Evolutionary conservation across 1,140 invertebrate genomes (phyloP).

Genomic region (Sitophilus oryzae): DNA sequence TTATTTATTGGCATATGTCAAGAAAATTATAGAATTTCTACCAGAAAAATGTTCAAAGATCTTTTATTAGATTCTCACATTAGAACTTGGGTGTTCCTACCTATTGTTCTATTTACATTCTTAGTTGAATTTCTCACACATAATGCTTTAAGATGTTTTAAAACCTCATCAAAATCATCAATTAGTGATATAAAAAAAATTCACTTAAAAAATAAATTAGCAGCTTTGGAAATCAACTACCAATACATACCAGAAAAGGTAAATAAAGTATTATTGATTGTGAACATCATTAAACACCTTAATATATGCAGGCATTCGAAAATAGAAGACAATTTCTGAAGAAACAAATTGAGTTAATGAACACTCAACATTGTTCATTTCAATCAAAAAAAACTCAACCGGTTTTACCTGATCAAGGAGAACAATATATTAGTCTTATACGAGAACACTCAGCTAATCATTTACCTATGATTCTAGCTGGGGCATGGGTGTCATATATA

Average conservation of each 20-base stretch:
- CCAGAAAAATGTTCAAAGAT: slow-evolving; percentile 49
- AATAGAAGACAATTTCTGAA: slow-evolving; percentile 93
- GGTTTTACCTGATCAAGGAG: slow-evolving; percentile 84
- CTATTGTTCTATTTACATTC: slow-evolving; percentile 95
- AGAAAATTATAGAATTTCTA: no score
- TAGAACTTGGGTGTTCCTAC: slow-evolving; percentile 93
- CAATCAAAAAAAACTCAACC: slow-evolving; percentile 57
- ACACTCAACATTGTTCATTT: slow-evolving; percentile 67
- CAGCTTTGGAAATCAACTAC: slow-evolving; percentile 89
- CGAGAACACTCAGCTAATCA: slow-evolving; percentile 97
- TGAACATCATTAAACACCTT: background rate
- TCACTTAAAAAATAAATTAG: slow-evolving; percentile 60
- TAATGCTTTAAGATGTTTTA: slow-evolving; percentile 88
- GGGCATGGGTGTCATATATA: slow-evolving; percentile 99
- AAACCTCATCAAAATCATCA: slow-evolving; percentile 93
- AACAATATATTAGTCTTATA: slow-evolving; percentile 96
- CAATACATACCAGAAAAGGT: slow-evolving; percentile 77
- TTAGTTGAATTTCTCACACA: slow-evolving; percentile 91
- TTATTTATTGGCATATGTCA: no score
- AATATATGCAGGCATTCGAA: slow-evolving; percentile 66
- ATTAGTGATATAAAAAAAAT: slow-evolving; percentile 90
- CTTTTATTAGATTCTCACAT: slow-evolving; percentile 92
- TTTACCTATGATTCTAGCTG: slow-evolving; percentile 94
- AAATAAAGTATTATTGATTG: background rate
- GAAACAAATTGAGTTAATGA: slow-evolving; percentile 89